Evolutionary conservation across 1,140 invertebrate genomes (phyloP).

Genomic region (Ceratosolen fusciceps): DNA sequence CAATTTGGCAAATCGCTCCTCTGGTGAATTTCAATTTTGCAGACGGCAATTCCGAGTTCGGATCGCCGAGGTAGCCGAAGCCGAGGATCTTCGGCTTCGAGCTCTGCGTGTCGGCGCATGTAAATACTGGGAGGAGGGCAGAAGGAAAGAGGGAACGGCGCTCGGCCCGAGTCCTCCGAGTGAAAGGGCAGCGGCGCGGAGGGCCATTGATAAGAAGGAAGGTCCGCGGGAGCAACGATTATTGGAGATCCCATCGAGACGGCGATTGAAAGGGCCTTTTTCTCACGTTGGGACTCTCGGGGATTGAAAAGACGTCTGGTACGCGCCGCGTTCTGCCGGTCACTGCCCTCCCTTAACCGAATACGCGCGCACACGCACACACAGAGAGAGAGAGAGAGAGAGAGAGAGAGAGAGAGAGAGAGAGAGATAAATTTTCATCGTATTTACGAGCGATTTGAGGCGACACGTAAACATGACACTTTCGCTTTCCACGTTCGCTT

Average conservation of each 20-base stretch:
- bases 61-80: neutral
- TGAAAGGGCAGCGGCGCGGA: neutral
- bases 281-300: conserved; percentile 26
- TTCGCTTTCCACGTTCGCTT: neutral
- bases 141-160: too few species aligned
- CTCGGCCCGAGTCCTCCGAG: too few species aligned
- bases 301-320: conserved; percentile 66
- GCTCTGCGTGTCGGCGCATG: too few species aligned
- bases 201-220: neutral
- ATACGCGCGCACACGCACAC: too few species aligned
- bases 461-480: neutral
- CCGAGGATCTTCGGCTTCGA: neutral
- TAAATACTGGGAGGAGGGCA: too few species aligned
- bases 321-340: conserved; percentile 69
- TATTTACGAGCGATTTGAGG: conserved; percentile 31
- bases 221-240: neutral
- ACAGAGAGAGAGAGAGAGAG: too few species aligned
- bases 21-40: conserved; percentile 35
- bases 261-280: conserved; percentile 32
- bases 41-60: neutral
- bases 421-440: conserved; percentile 55
- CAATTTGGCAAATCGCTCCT: conserved; percentile 31
- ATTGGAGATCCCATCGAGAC: neutral
- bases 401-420: too few species aligned
- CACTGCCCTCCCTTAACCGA: conserved; percentile 60